Percentiles rank a stretch among this genome's conserved stretches.
Evolutionary conservation across 2,888 invertebrate species (phyloP).

Genomic region (Elmis aenea): DNA sequence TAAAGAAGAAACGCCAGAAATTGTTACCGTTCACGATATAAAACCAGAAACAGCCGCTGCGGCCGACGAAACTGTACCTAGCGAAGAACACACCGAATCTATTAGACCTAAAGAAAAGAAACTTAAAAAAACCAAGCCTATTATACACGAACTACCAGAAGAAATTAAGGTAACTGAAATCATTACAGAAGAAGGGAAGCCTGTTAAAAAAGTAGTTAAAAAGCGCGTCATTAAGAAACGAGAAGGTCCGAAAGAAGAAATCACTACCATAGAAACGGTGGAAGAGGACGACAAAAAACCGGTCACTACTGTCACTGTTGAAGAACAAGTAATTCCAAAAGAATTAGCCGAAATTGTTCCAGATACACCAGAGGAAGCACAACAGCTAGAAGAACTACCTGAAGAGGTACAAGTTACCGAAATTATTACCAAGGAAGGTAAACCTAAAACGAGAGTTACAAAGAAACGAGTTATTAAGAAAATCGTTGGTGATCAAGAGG

Average conservation of each 20-base stretch:
- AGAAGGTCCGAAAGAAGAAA: constrained; percentile 35
- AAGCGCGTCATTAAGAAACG: constrained; percentile 39
- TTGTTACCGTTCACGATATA: constrained; percentile 42
- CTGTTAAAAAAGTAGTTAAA: constrained; percentile 31
- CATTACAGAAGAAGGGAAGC: constrained; percentile 15
- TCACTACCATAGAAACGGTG: constrained; percentile 46
- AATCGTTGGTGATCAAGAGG: constrained; percentile 26
- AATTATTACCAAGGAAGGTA: constrained; percentile 28
- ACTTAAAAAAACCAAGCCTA: constrained; percentile 16
- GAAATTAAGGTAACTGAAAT: constrained; percentile 23
- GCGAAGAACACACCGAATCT: constrained; percentile 25
- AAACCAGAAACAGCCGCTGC: constrained; percentile 37
- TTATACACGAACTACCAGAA: constrained; percentile 27
- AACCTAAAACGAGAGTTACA: constrained; percentile 27
- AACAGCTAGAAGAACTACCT: constrained; percentile 29
- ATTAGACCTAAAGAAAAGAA: constrained; percentile 10
- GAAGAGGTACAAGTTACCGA: constrained; percentile 38
- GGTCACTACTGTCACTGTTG: constrained; percentile 22
- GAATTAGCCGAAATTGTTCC: neutral
- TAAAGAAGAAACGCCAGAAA: constrained; percentile 41
- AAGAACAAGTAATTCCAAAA: constrained; percentile 35
- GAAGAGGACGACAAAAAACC: constrained; percentile 25
- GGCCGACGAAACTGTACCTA: constrained; percentile 35
- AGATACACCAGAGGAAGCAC: constrained; percentile 31
- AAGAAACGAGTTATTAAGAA: constrained; percentile 30